These are phyloP conservation scores for Pseudochaenichthys georgianus DNA, from an alignment of 2,797 vertebrate genomes.

Conservation along the genomic window DNA sequence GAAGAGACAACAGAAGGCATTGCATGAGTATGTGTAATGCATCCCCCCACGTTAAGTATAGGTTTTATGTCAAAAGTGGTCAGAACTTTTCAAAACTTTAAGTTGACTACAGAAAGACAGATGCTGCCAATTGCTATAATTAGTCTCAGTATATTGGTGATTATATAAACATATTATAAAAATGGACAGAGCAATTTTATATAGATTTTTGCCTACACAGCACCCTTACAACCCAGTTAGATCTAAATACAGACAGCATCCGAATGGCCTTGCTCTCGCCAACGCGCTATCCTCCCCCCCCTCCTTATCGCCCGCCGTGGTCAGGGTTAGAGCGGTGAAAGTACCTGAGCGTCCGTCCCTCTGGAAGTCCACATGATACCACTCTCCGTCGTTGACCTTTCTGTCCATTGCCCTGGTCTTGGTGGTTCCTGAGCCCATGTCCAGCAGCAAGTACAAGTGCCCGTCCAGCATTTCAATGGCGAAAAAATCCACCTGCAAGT, in stretches of 20 bases:
- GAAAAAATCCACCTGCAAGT: constrained; percentile 94
- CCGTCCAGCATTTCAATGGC: constrained; percentile 99
- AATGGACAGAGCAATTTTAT: constrained; percentile 6
- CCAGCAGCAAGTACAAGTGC: constrained; percentile 95
- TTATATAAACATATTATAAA: constrained; percentile 38
- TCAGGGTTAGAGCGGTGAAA: constrained; percentile 25
- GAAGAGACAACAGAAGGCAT: not conserved
- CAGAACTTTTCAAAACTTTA: constrained; percentile 23
- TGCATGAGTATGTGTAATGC: constrained; percentile 8
- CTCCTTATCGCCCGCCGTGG: constrained; percentile 14
- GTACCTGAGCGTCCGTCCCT: constrained; percentile 96
- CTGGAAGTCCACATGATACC: constrained; percentile 99
- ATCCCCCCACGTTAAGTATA: not conserved
- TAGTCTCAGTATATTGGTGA: constrained; percentile 12
- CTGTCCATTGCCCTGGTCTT: constrained; percentile 96
- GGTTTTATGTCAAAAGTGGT: constrained; percentile 30
- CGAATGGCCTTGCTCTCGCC: constrained; percentile 10
- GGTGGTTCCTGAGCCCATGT: constrained; percentile 99
- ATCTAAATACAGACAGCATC: constrained; percentile 36
- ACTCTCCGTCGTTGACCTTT: constrained; percentile 98
- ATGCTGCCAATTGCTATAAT: constrained; percentile 32
- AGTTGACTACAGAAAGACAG: constrained; percentile 7
- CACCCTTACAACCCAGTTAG: constrained; percentile 18
- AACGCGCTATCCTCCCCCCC: constrained; percentile 20
- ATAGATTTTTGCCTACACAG: constrained; percentile 15